Percentiles rank a stretch among this genome's conserved stretches.
Conservation (phyloP, 2,113 vertebrate genomes). For the Ondatra zibethicus region DNA sequence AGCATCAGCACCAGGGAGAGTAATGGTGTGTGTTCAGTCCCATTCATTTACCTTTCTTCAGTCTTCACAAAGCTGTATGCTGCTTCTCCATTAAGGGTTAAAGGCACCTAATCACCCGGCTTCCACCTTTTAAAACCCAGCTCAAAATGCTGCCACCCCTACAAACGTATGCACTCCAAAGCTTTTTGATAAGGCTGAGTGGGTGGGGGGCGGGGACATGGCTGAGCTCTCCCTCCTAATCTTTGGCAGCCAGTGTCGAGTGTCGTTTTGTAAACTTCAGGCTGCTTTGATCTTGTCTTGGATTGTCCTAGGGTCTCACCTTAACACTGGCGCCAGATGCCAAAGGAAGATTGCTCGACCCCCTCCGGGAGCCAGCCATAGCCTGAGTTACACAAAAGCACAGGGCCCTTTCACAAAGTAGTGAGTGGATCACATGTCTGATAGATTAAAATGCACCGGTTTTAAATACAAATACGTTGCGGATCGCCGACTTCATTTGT, state of each 20-base stretch:
- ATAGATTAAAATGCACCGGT: neutral
- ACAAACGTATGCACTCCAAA: neutral
- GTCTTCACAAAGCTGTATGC: neutral
- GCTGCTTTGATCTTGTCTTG: slow-evolving; percentile 29
- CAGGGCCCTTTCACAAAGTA: neutral
- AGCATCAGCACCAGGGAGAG: neutral
- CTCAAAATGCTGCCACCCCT: neutral
- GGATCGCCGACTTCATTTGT: neutral
- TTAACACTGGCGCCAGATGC: neutral
- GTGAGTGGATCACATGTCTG: neutral
- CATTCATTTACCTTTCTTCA: neutral
- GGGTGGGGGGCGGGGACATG: neutral
- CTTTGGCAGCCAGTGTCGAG: neutral
- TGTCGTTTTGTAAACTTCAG: neutral
- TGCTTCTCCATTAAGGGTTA: neutral
- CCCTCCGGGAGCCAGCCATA: neutral
- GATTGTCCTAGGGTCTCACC: neutral
- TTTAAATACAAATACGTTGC: neutral
- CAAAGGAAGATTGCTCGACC: neutral
- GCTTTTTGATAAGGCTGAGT: neutral
- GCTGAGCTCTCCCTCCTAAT: neutral
- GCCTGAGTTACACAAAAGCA: neutral
- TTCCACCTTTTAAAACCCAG: neutral
- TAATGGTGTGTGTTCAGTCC: neutral
- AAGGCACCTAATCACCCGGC: neutral